Evolutionary conservation across 2,888 invertebrate genomes (phyloP).

Genomic region (Tetragonisca angustula): DNA sequence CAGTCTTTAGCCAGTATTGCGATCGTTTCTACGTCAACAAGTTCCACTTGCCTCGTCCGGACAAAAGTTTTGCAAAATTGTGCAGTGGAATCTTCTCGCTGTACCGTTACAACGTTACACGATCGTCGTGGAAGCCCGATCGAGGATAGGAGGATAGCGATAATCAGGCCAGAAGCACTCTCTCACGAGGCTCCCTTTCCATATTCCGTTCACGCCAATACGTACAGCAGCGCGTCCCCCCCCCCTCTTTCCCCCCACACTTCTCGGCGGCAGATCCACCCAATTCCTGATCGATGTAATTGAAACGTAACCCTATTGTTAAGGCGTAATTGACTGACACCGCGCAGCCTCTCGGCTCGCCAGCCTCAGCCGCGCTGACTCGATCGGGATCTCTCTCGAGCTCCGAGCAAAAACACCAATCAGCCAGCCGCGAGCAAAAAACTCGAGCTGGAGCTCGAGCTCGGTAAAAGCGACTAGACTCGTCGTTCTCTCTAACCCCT

Average conservation of each 20-base stretch:
- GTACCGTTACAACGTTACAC: too few species aligned
- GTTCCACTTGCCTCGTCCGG: too few species aligned
- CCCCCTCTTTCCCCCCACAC: too few species aligned
- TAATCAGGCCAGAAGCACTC: background rate
- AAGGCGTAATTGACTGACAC: constrained; percentile 81
- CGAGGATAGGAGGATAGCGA: background rate
- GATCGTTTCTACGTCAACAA: too few species aligned
- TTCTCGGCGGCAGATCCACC: constrained; percentile 57
- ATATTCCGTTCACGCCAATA: constrained; percentile 17
- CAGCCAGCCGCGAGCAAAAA: constrained; percentile 77
- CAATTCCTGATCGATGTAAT: constrained; percentile 78
- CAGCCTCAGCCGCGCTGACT: constrained; percentile 63
- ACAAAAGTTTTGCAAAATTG: too few species aligned
- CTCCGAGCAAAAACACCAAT: constrained; percentile 77
- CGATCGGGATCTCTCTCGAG: constrained; percentile 70
- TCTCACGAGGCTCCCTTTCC: background rate
- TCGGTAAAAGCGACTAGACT: constrained; percentile 66
- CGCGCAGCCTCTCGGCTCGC: constrained; percentile 69
- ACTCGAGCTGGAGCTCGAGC: constrained; percentile 35
- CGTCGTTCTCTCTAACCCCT: constrained; percentile 51
- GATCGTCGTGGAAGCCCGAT: too few species aligned
- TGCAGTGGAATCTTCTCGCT: too few species aligned
- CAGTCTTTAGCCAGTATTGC: too few species aligned
- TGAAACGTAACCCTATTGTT: constrained; percentile 83
- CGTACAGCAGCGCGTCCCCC: background rate